phyloP scores from a whole-genome alignment of 2,888 invertebrate genomes.

The Euplexia lucipara region DNA sequence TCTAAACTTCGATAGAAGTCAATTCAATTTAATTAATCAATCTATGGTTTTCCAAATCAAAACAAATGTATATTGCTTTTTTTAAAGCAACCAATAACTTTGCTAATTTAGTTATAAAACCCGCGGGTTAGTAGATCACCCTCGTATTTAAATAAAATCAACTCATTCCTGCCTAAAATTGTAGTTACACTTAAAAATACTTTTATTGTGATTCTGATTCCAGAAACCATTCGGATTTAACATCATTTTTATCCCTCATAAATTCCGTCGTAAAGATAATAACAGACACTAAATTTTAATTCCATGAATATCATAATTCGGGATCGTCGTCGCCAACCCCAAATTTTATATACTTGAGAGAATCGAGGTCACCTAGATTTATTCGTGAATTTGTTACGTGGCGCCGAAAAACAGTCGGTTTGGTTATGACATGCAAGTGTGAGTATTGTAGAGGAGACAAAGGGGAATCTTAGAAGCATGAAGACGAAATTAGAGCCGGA shows the following conservation, averaged over 20 bases:
- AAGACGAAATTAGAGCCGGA: conserved; percentile 72
- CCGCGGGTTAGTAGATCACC: conserved; percentile 20
- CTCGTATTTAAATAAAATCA: conserved; percentile 8
- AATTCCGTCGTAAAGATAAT: conserved; percentile 59
- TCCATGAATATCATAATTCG: conserved; percentile 50
- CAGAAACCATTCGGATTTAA: conserved; percentile 32
- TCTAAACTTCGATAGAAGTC: too few species aligned
- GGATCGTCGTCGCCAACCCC: conserved; percentile 46
- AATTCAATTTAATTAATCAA: not conserved
- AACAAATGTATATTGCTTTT: not conserved
- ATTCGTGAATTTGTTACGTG: conserved; percentile 37
- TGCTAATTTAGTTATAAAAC: not conserved
- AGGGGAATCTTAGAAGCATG: conserved; percentile 64
- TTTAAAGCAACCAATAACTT: not conserved
- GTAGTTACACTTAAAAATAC: conserved; percentile 31
- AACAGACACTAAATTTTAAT: conserved; percentile 60
- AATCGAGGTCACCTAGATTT: conserved; percentile 75
- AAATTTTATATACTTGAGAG: conserved; percentile 56
- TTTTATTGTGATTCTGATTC: conserved; percentile 20
- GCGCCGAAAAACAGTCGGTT: conserved; percentile 39
- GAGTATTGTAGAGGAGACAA: conserved; percentile 31
- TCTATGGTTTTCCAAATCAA: too few species aligned
- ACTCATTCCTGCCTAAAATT: conserved; percentile 13
- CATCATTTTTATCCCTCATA: conserved; percentile 49
- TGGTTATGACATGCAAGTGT: conserved; percentile 31